These are phyloP conservation scores for Pycnonotus jocosus DNA, from an alignment of 2,113 vertebrate species.

Conservation along the genomic window DNA sequence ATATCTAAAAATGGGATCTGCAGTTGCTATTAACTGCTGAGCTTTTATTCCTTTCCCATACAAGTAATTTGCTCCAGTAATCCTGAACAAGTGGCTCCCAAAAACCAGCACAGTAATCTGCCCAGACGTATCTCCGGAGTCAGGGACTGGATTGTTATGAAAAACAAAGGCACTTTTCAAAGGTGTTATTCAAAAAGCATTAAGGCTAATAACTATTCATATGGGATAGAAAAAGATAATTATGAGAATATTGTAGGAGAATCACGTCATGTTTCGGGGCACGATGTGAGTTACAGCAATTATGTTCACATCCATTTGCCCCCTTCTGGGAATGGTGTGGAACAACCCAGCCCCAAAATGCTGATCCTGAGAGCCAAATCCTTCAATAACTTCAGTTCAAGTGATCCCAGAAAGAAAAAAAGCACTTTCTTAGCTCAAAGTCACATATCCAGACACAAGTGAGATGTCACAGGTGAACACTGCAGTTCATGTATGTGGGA, in stretches of 20 bases:
- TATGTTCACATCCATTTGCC: neutral
- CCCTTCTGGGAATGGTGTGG: conserved; percentile 12
- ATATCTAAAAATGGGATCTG: conserved; percentile 47
- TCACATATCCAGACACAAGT: neutral
- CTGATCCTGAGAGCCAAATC: neutral
- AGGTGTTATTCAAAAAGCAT: conserved; percentile 38
- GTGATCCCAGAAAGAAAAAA: neutral
- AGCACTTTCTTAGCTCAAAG: neutral
- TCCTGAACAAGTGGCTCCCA: conserved; percentile 14
- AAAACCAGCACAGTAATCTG: conserved; percentile 47
- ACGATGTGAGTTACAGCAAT: neutral
- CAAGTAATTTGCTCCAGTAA: conserved; percentile 29
- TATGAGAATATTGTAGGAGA: conserved; percentile 8
- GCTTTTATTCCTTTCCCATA: conserved; percentile 49
- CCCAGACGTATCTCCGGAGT: conserved; percentile 53
- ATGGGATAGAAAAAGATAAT: conserved; percentile 43
- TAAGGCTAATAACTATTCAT: conserved; percentile 53
- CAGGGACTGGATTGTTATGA: conserved; percentile 8
- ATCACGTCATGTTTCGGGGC: neutral
- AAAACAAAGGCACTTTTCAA: conserved; percentile 49
- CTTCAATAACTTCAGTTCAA: neutral
- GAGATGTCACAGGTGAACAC: neutral
- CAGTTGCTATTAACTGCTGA: conserved; percentile 21
- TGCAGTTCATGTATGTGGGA: neutral
- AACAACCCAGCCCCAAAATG: neutral